Evolutionary conservation across 2,797 vertebrate genomes (phyloP).

Genomic region (Poeciliopsis infans): DNA sequence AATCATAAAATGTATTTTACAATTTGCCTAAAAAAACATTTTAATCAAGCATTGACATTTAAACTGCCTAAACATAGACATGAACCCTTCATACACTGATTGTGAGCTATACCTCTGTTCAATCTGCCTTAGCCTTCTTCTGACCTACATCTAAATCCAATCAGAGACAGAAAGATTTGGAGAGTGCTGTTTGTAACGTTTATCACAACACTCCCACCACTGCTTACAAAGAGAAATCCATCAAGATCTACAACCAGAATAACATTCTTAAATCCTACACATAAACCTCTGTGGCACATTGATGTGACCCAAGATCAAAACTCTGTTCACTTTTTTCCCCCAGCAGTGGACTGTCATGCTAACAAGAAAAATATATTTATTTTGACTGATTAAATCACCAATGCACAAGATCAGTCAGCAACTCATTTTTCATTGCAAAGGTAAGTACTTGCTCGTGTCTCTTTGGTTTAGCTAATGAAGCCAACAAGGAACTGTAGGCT

Average conservation of each 20-base stretch:
- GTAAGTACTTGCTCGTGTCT: not conserved
- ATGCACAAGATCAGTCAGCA: slow-evolving; percentile 21
- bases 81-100: slow-evolving; percentile 16
- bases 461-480: not conserved
- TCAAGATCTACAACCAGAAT: slow-evolving; percentile 52
- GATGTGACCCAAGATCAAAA: slow-evolving; percentile 20
- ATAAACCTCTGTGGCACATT: slow-evolving; percentile 36
- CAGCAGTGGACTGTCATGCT: not conserved
- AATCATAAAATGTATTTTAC: not conserved
- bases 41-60: slow-evolving; percentile 4
- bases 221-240: slow-evolving; percentile 60
- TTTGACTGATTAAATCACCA: slow-evolving; percentile 3
- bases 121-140: slow-evolving; percentile 53
- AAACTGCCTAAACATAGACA: slow-evolving; percentile 21
- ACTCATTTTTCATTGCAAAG: not conserved
- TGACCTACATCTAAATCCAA: slow-evolving; percentile 68
- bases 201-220: slow-evolving; percentile 48
- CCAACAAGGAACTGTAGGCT: not conserved
- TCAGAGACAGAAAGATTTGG: slow-evolving; percentile 53
- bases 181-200: slow-evolving; percentile 35
- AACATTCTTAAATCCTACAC: slow-evolving; percentile 49
- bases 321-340: slow-evolving; percentile 17
- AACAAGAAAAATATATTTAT: slow-evolving; percentile 13
- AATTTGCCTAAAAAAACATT: not conserved
- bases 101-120: slow-evolving; percentile 26